These are phyloP conservation scores for Cydia fagiglandana DNA, from an alignment of 1,140 invertebrate species.

Conservation along the genomic window DNA sequence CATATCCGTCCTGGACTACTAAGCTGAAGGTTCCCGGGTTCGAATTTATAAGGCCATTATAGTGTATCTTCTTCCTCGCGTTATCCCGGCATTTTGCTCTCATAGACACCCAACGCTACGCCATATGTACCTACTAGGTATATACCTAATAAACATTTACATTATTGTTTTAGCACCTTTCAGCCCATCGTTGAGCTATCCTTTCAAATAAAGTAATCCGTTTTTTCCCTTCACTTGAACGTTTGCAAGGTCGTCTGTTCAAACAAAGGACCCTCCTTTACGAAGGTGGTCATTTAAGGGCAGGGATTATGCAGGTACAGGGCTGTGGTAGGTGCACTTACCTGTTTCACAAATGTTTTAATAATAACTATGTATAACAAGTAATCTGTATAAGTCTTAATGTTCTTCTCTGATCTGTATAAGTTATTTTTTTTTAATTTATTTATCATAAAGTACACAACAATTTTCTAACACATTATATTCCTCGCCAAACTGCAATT, in stretches of 20 bases:
- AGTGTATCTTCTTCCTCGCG: too few relatives aligned
- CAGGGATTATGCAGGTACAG: background rate
- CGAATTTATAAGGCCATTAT: too few relatives aligned
- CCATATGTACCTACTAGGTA: too few relatives aligned
- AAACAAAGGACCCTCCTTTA: background rate
- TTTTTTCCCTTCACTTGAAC: background rate
- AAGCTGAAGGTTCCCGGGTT: too few relatives aligned
- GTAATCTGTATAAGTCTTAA: background rate
- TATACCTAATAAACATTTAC: background rate
- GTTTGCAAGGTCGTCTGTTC: background rate
- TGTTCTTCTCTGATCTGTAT: too few relatives aligned
- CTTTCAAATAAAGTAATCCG: conserved; percentile 10
- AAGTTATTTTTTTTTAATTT: too few relatives aligned
- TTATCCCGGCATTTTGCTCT: too few relatives aligned
- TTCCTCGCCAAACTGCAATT: too few relatives aligned
- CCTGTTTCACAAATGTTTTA: background rate
- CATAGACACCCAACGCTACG: too few relatives aligned
- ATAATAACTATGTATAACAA: background rate
- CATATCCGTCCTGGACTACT: too few relatives aligned
- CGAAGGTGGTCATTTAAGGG: background rate
- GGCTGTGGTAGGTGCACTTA: background rate
- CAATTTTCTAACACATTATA: too few relatives aligned
- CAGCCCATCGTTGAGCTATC: background rate
- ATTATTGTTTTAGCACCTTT: background rate
- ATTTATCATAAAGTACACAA: too few relatives aligned